These are phyloP conservation scores for Pandemis cinnamomeana DNA, from an alignment of 2,888 invertebrate genomes.

Conservation along the genomic window DNA sequence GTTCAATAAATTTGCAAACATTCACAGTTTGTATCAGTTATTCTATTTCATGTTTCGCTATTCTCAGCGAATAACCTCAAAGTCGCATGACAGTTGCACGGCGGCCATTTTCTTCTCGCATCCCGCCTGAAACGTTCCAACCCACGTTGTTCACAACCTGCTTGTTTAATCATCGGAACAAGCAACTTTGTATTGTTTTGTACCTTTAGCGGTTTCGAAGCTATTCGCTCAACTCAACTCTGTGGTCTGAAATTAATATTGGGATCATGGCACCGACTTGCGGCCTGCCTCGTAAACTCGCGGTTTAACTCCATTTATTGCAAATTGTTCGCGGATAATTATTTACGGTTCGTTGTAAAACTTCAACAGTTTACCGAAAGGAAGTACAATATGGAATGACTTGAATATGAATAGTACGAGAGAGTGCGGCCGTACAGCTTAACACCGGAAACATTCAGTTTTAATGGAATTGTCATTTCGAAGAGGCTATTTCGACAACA, in stretches of 20 bases:
- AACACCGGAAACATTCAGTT: not conserved
- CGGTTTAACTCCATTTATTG: constrained; percentile 14
- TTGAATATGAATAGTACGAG: not conserved
- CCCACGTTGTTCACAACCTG: not conserved
- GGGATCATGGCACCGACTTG: constrained; percentile 12
- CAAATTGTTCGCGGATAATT: constrained; percentile 6
- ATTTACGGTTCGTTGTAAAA: not conserved
- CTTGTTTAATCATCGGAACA: constrained; percentile 17
- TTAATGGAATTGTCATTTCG: not conserved
- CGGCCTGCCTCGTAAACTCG: constrained; percentile 13
- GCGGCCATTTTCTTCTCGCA: not conserved
- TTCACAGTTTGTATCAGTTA: not conserved
- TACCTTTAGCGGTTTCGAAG: constrained; percentile 17
- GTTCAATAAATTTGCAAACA: not conserved
- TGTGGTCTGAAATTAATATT: constrained; percentile 20
- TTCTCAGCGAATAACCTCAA: not conserved
- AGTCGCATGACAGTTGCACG: not conserved
- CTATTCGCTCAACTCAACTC: constrained; percentile 9
- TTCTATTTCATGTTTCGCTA: not conserved
- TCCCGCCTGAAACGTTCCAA: not conserved
- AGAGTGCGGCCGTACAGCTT: not conserved
- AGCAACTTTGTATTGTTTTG: constrained; percentile 7
- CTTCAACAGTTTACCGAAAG: not conserved
- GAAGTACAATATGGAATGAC: not conserved
- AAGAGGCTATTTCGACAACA: not conserved